A percentile compares a stretch with the other conserved stretches of the same genome.
These are phyloP conservation scores for Dendrolimus pini DNA, from an alignment of 2,888 invertebrate genomes.

Conservation along the genomic window DNA sequence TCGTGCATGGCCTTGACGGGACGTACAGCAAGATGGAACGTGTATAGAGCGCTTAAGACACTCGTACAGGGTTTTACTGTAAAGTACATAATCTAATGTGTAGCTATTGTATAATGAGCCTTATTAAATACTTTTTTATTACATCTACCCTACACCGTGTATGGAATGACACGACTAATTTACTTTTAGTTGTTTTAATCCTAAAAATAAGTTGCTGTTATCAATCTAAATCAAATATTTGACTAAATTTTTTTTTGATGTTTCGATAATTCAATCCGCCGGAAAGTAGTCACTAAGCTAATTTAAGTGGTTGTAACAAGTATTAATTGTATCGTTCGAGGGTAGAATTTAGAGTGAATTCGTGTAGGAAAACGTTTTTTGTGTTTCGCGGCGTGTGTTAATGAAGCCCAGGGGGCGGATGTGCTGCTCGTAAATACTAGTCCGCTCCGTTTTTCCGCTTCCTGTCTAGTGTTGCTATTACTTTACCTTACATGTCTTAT, in stretches of 20 bases:
- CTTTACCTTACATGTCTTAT: slow-evolving; percentile 64
- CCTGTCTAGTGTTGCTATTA: slow-evolving; percentile 61
- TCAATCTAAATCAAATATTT: background rate
- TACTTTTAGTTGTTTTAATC: background rate
- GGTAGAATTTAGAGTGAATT: slow-evolving; percentile 23
- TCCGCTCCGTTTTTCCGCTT: slow-evolving; percentile 71
- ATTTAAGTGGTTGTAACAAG: too few species aligned
- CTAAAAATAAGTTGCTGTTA: background rate
- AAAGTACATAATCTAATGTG: too few species aligned
- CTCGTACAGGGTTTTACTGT: too few species aligned
- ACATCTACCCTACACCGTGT: too few species aligned
- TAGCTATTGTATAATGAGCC: too few species aligned
- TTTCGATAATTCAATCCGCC: background rate
- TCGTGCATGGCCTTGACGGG: too few species aligned
- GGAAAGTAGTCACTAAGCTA: too few species aligned
- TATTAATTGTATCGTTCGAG: background rate
- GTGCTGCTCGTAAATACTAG: slow-evolving; percentile 69
- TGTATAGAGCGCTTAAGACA: too few species aligned
- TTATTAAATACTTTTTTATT: too few species aligned
- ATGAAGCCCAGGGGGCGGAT: slow-evolving; percentile 61
- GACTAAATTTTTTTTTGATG: background rate
- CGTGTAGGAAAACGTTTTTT: slow-evolving; percentile 32
- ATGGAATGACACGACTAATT: too few species aligned
- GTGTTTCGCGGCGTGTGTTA: slow-evolving; percentile 41
- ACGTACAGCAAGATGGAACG: too few species aligned